Percentiles rank a stretch among this genome's conserved stretches.
These are phyloP conservation scores for Synergus japonicus DNA, from an alignment of 2,888 invertebrate genomes.

Conservation along the genomic window DNA sequence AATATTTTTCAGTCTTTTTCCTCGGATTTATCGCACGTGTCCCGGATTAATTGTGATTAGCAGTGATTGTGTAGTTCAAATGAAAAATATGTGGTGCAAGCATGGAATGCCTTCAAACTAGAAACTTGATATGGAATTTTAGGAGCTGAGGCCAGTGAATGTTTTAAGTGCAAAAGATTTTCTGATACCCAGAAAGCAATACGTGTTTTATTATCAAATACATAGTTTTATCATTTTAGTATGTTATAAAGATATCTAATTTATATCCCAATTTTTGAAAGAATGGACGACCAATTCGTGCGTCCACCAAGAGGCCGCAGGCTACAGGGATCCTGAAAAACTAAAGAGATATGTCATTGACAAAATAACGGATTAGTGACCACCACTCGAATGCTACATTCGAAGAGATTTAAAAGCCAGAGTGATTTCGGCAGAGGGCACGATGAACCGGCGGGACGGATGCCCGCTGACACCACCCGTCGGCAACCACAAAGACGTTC, in stretches of 20 bases:
- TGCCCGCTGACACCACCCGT: slow-evolving; percentile 69
- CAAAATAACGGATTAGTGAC: slow-evolving; percentile 12
- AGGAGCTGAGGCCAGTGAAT: neutral
- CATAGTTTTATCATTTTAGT: too few relatives aligned
- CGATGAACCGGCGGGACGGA: slow-evolving; percentile 67
- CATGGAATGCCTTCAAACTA: neutral
- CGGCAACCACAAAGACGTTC: slow-evolving; percentile 69
- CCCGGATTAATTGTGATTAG: neutral
- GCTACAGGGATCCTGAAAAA: neutral
- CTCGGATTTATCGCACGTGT: neutral
- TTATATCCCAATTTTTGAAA: slow-evolving; percentile 1
- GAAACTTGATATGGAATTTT: neutral
- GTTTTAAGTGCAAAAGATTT: neutral
- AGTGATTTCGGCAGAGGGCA: slow-evolving; percentile 55
- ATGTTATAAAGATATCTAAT: neutral
- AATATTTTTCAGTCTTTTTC: neutral
- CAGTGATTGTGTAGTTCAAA: slow-evolving; percentile 21
- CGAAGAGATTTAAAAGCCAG: slow-evolving; percentile 20
- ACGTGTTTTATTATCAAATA: neutral
- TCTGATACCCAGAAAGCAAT: neutral
- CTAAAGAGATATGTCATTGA: neutral
- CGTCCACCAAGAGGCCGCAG: slow-evolving; percentile 23
- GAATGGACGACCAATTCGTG: slow-evolving; percentile 26
- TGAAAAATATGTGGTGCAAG: neutral
- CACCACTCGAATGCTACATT: neutral